A percentile compares a stretch with the other conserved stretches of the same genome.
phyloP scores from a whole-genome alignment of 2,113 vertebrate genomes.

The Centropus bengalensis region DNA sequence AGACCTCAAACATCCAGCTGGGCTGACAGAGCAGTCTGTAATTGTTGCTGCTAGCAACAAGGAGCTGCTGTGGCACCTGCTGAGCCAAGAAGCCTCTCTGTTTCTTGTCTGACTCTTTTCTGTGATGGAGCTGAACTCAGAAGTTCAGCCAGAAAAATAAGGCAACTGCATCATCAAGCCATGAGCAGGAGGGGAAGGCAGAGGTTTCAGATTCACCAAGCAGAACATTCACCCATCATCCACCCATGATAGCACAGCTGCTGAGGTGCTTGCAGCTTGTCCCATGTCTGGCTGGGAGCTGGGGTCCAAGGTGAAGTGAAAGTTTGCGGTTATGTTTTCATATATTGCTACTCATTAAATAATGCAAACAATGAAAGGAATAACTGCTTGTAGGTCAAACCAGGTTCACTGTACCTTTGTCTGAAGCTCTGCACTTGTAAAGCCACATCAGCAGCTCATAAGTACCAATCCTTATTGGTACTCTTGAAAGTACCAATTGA shows the following conservation, averaged over 20 bases:
- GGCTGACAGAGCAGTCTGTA: neutral
- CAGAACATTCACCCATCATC: neutral
- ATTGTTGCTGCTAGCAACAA: slow-evolving; percentile 35
- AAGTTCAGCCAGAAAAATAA: neutral
- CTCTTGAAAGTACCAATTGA: neutral
- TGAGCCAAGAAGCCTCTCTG: neutral
- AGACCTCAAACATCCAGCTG: neutral
- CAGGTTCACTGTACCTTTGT: neutral
- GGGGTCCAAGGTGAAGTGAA: neutral
- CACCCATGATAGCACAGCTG: neutral
- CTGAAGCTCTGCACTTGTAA: neutral
- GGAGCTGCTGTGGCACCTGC: neutral
- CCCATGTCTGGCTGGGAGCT: neutral
- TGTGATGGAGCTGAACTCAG: neutral
- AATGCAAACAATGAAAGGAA: neutral
- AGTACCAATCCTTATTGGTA: neutral
- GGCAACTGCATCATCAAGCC: neutral
- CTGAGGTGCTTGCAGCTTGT: neutral
- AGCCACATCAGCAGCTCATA: neutral
- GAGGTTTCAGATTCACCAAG: neutral
- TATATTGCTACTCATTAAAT: neutral
- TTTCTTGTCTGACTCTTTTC: neutral
- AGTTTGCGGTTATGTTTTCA: neutral
- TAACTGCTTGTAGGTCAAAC: neutral
- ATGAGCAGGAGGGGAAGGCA: neutral